A percentile compares a stretch with the other conserved stretches of the same genome.
Conservation (phyloP, 2,888 invertebrate genomes). For the Cataglyphis altisquamis region DNA sequence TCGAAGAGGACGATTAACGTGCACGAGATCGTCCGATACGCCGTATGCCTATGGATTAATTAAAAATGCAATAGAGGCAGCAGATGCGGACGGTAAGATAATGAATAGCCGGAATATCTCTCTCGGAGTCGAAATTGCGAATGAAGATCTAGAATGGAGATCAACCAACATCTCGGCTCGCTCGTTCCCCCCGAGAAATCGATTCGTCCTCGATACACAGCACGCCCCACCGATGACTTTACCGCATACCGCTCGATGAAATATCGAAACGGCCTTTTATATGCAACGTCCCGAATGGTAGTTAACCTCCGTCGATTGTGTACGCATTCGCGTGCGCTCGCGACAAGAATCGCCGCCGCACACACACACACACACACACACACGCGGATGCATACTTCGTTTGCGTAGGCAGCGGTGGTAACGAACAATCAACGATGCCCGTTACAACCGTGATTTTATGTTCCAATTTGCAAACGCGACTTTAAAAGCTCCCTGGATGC, state of each 20-base stretch:
- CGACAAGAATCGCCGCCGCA: constrained; percentile 30
- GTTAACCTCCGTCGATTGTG: constrained; percentile 68
- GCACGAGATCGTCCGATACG: constrained; percentile 24
- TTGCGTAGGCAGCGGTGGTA: constrained; percentile 81
- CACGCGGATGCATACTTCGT: constrained; percentile 63
- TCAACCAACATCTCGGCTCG: constrained; percentile 30
- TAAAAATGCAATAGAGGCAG: constrained; percentile 58
- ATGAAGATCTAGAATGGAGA: constrained; percentile 62
- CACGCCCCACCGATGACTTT: constrained; percentile 60
- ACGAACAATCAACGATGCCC: constrained; percentile 84
- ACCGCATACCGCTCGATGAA: constrained; percentile 74
- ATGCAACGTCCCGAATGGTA: constrained; percentile 71
- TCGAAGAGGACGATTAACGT: background rate
- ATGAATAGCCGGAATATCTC: constrained; percentile 51
- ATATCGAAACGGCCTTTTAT: constrained; percentile 75
- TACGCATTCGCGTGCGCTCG: constrained; percentile 24
- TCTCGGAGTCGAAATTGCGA: constrained; percentile 54
- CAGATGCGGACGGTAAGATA: constrained; percentile 60
- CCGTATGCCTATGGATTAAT: constrained; percentile 37
- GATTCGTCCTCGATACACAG: constrained; percentile 70
- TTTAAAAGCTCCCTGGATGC: constrained; percentile 72
- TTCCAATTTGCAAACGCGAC: constrained; percentile 85
- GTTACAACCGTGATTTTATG: constrained; percentile 84
- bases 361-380: background rate
- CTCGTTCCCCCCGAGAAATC: constrained; percentile 65